Evolutionary conservation across 92 coral and sea anemone species (phyloP).

Genomic region (Heliopora coerulea): DNA sequence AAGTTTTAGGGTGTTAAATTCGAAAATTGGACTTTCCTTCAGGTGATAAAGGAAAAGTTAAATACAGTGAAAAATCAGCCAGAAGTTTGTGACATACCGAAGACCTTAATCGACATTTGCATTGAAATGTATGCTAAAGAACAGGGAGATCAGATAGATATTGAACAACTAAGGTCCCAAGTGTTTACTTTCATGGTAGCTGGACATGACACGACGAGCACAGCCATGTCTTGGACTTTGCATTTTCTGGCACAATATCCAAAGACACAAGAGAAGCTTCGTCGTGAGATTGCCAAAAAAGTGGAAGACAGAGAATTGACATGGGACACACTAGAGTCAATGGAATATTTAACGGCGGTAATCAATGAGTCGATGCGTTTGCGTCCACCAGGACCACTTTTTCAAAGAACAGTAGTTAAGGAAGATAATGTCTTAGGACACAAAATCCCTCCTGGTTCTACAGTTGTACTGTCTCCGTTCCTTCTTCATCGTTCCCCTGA

Average conservation of each 20-base stretch:
- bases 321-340: slow-evolving; percentile 61
- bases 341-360: slow-evolving; percentile 63
- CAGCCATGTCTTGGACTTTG: slow-evolving; percentile 65
- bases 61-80: too few relatives aligned
- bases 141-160: slow-evolving; percentile 61
- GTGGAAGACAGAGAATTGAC: slow-evolving; percentile 33
- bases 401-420: slow-evolving; percentile 27
- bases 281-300: slow-evolving; percentile 43
- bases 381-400: slow-evolving; percentile 51
- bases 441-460: slow-evolving; percentile 56
- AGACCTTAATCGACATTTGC: too few relatives aligned
- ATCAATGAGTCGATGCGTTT: slow-evolving; percentile 65
- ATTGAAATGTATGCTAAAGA: slow-evolving; percentile 70
- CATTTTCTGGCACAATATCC: slow-evolving; percentile 67
- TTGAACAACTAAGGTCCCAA: slow-evolving; percentile 64
- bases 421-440: slow-evolving; percentile 56
- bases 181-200: slow-evolving; percentile 54
- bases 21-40: too few relatives aligned
- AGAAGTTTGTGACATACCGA: too few relatives aligned
- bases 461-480: slow-evolving; percentile 47
- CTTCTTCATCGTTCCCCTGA: slow-evolving; percentile 53
- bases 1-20: too few relatives aligned
- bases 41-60: too few relatives aligned
- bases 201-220: slow-evolving; percentile 72
- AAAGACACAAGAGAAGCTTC: slow-evolving; percentile 53